phyloP scores from a whole-genome alignment of 2,797 vertebrate genomes.

The Hyperoplus immaculatus region DNA sequence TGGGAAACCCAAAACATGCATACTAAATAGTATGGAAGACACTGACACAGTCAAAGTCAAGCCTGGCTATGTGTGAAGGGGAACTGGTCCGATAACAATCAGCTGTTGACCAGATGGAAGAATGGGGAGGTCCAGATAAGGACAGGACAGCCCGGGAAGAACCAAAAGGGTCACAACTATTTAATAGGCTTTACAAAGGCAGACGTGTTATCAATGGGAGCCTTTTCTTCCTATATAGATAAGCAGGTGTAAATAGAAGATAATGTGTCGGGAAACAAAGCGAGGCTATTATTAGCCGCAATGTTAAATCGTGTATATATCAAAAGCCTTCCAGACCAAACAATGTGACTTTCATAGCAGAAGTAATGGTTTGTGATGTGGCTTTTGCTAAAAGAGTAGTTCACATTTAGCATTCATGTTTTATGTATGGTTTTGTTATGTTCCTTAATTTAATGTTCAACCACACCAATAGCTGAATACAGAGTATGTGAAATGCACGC shows the following conservation, averaged over 20 bases:
- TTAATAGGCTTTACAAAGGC: conserved; percentile 39
- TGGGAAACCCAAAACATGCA: too few species aligned
- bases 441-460: neutral
- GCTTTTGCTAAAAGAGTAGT: neutral
- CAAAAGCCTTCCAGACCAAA: conserved; percentile 39
- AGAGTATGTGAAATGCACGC: neutral
- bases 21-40: neutral
- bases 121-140: conserved; percentile 67
- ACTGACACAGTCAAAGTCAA: conserved; percentile 26
- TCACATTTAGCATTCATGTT: neutral
- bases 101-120: conserved; percentile 54
- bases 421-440: neutral
- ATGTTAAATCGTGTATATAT: conserved; percentile 11
- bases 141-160: conserved; percentile 14
- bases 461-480: neutral
- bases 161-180: conserved; percentile 28
- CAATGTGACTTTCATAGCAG: conserved; percentile 52
- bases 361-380: neutral
- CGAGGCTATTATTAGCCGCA: conserved; percentile 40
- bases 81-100: conserved; percentile 68
- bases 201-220: conserved; percentile 44
- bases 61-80: conserved; percentile 61
- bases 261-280: conserved; percentile 48
- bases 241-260: conserved; percentile 72
- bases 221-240: conserved; percentile 56